These are phyloP conservation scores for Gymnorhina tibicen DNA, from an alignment of 2,113 vertebrate genomes.

Conservation along the genomic window DNA sequence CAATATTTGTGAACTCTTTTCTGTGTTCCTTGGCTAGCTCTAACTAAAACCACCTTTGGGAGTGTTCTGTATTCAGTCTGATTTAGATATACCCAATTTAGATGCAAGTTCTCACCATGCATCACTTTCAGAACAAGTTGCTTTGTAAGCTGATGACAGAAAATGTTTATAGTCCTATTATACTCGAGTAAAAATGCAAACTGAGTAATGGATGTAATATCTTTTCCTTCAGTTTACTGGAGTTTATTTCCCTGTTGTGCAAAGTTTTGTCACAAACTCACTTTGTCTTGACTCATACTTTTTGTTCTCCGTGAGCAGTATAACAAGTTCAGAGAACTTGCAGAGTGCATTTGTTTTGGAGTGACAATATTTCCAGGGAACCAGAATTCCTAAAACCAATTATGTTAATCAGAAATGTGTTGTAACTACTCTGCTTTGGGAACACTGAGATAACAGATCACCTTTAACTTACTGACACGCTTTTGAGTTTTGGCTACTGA, in stretches of 20 bases:
- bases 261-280: not conserved
- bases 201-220: constrained; percentile 17
- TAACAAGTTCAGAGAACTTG: not conserved
- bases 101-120: constrained; percentile 42
- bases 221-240: not conserved
- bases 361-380: constrained; percentile 2
- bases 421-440: not conserved
- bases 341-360: not conserved
- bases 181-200: not conserved
- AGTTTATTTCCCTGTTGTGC: constrained; percentile 10
- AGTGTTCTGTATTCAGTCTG: constrained; percentile 22
- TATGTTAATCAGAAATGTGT: not conserved
- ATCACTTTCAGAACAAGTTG: constrained; percentile 40
- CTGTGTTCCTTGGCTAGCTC: not conserved
- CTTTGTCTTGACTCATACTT: not conserved
- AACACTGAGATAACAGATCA: constrained; percentile 4
- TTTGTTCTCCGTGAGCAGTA: not conserved
- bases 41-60: constrained; percentile 44
- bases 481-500: constrained; percentile 19
- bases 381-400: constrained; percentile 26
- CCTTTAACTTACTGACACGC: constrained; percentile 46
- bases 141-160: constrained; percentile 54
- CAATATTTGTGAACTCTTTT: not conserved
- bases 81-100: constrained; percentile 41
- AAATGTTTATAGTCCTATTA: constrained; percentile 48